Evolutionary conservation across 2,797 vertebrate genomes (phyloP), one percentile per base, ranked within the genome.

Genomic region (Nyctalus aviator): DNA sequence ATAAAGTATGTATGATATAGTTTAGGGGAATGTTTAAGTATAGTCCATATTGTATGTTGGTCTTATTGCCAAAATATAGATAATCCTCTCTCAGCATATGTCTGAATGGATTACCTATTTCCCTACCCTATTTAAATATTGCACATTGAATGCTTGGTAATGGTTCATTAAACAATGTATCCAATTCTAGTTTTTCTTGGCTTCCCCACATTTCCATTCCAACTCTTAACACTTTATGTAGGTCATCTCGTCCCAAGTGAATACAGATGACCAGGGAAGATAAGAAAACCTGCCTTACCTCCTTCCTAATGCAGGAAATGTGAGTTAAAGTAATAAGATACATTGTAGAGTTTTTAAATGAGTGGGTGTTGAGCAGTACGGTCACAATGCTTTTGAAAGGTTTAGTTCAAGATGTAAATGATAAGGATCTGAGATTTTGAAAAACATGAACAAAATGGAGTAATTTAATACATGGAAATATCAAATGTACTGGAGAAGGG

Each of bases 321-420:
- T 53, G 62, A 72, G 68, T 73, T 92, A 85, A 83, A 90, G 76
- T n/a, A 66, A 48, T 9, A 84, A 78, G 44, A 41, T n/a, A 44
- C 3, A 44, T 30, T 76, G 7, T 14, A 64, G 27, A 37, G 8
- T 68, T 78, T 92, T 93, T 76, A 79, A 84, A 66, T 2, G 83
- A 20, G 44, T 3, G 7, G 6, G 13, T 5, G 12, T 62, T 62
- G 27, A 62, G 27, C 11, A 5, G 64, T 84, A 57, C 75, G 8
- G 9, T 75, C 35, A 90, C 71, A 90, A 91, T 91, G 5, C 21
- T 72, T 78, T 83, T 84, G 81, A 84, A 88, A 92, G 13, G 17
- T 89, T 84, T 84, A 73, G 23, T 14, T 93, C 15, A 93, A 64
- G 62, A 69, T 81, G 3, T 32, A 88, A 88, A 79, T 53, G 12